These are phyloP conservation scores for Amphiprion clarkii DNA, from an alignment of 2,797 vertebrate genomes.

Conservation along the genomic window DNA sequence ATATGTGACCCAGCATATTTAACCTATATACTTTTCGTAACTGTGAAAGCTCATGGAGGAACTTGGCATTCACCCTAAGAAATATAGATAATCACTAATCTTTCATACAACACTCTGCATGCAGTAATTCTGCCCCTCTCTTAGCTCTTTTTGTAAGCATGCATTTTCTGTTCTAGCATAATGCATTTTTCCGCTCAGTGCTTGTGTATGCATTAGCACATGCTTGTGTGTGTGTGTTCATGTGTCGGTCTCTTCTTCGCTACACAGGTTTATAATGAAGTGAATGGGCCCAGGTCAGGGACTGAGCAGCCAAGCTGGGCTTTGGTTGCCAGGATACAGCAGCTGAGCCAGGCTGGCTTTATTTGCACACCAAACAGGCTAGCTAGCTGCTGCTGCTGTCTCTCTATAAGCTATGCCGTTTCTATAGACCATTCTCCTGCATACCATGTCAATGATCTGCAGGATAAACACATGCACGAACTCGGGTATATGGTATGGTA, in stretches of 20 bases:
- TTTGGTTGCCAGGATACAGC: constrained; percentile 89
- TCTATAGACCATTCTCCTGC: constrained; percentile 49
- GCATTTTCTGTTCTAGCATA: constrained; percentile 23
- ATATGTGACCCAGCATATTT: not conserved
- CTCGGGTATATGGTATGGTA: not conserved
- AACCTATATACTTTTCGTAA: constrained; percentile 1
- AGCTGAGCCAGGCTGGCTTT: constrained; percentile 77
- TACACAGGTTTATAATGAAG: constrained; percentile 87
- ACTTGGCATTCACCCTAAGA: not conserved
- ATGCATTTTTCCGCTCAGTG: constrained; percentile 42
- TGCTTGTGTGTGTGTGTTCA: constrained; percentile 37
- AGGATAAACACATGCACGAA: constrained; percentile 35
- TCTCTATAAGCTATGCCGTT: constrained; percentile 38
- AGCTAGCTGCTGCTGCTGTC: constrained; percentile 66
- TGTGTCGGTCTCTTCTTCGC: constrained; percentile 81
- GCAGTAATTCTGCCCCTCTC: constrained; percentile 16
- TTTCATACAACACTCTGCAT: constrained; percentile 20
- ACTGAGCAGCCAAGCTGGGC: constrained; percentile 80
- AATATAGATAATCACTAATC: constrained; percentile 17
- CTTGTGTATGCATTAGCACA: constrained; percentile 35
- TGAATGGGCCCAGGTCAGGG: constrained; percentile 86
- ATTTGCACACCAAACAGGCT: constrained; percentile 87
- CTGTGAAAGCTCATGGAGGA: not conserved
- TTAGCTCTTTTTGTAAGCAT: constrained; percentile 15
- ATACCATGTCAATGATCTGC: constrained; percentile 58